Conservation (phyloP, 2,113 vertebrate species). For the Maccullochella peelii region DNA sequence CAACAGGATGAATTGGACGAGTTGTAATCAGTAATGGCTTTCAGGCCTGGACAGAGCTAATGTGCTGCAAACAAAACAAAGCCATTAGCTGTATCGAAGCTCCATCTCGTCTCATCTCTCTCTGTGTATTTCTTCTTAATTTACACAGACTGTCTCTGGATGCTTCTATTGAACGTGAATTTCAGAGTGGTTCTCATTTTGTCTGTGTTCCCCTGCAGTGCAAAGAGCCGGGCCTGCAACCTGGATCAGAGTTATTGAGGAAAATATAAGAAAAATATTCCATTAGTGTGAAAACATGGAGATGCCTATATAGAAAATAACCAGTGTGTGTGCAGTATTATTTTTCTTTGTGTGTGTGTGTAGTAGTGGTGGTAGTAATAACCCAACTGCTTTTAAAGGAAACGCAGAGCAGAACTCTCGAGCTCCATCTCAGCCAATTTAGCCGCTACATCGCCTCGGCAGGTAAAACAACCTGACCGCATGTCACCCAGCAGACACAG, state of each 20-base stretch:
- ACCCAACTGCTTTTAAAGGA: not conserved
- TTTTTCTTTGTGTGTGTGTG: not conserved
- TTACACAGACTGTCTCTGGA: not conserved
- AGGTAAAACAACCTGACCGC: not conserved
- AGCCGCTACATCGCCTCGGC: not conserved
- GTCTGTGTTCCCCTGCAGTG: not conserved
- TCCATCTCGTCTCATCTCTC: conserved; percentile 23
- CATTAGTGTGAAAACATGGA: not conserved
- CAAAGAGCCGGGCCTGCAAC: not conserved
- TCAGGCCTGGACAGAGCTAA: conserved; percentile 34
- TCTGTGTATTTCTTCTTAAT: conserved; percentile 16
- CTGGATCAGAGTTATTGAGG: not conserved
- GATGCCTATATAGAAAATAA: not conserved
- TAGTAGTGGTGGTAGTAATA: not conserved
- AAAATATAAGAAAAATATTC: not conserved
- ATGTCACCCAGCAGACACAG: not conserved
- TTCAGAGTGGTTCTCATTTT: not conserved
- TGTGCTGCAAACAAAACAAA: conserved; percentile 50
- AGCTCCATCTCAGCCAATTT: conserved; percentile 4
- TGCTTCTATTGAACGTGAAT: not conserved
- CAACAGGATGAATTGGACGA: conserved; percentile 34
- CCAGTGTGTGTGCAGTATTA: not conserved
- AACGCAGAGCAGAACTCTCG: not conserved
- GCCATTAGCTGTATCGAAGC: conserved; percentile 30
- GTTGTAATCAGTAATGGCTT: conserved; percentile 41